Conservation (phyloP, 2,797 vertebrate genomes). For the Atherinosoma microstoma region DNA sequence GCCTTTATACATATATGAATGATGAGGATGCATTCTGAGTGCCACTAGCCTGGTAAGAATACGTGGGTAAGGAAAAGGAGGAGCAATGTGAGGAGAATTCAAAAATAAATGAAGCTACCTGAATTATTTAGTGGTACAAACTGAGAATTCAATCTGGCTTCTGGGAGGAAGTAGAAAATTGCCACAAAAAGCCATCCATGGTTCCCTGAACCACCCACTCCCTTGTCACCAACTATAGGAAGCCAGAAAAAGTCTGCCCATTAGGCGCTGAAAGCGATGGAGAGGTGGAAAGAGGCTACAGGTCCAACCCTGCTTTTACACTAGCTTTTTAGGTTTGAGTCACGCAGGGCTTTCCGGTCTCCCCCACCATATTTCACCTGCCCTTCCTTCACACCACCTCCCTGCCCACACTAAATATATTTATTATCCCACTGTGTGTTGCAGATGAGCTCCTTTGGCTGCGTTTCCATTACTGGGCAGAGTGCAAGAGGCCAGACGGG, state of each 20-base stretch:
- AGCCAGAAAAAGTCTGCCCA: constrained; percentile 40
- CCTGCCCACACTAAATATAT: constrained; percentile 65
- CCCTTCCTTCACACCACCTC: constrained; percentile 47
- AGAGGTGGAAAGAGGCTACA: constrained; percentile 60
- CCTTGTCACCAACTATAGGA: constrained; percentile 29
- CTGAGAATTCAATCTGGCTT: constrained; percentile 81
- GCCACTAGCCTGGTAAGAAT: constrained; percentile 54
- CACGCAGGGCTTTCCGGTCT: constrained; percentile 47
- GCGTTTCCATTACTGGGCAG: constrained; percentile 65
- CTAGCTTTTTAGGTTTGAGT: constrained; percentile 41
- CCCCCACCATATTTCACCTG: constrained; percentile 52
- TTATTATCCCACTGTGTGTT: constrained; percentile 70
- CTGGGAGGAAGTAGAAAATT: constrained; percentile 69
- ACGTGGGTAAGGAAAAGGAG: constrained; percentile 59
- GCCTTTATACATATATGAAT: constrained; percentile 80
- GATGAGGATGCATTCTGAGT: constrained; percentile 73
- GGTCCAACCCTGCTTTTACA: constrained; percentile 47
- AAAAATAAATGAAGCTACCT: constrained; percentile 80
- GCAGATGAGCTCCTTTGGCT: constrained; percentile 71
- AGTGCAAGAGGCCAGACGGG: constrained; percentile 54
- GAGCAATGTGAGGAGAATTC: constrained; percentile 72
- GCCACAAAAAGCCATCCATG: constrained; percentile 61
- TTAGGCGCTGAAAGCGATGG: constrained; percentile 37
- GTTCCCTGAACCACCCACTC: constrained; percentile 39
- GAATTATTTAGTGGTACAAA: constrained; percentile 86